Evolutionary conservation across 2,888 invertebrate species (phyloP), one percentile per base, ranked within the genome.

Genomic region (Masnerella sp.): DNA sequence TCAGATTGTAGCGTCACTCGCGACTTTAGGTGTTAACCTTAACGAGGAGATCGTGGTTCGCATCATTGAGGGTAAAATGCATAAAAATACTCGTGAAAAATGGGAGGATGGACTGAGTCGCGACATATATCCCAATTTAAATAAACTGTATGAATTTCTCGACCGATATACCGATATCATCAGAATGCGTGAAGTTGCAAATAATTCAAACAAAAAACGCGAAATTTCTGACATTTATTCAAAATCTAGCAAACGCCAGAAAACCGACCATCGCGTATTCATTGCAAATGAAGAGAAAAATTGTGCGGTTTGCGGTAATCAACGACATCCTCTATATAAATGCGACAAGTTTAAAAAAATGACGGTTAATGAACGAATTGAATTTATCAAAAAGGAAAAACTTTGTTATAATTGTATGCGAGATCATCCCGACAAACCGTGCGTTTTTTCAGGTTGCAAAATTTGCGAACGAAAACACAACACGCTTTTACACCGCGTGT

Each of bases 11-110:
- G 64, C 54, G 0, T 30, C 75, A 0, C 61, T 80, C 15, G 25
- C 42, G 8, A 28, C 74, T 0, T 32, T 81, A 12, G 70, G 70
- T 0, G 67, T 75, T 0, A 54, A 64, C 0, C n/a, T 58, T 1
- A 64, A 73, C 42, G 74, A 76, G n/a, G 74, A 77, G 2, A 51
- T 80, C 0, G 1, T 77, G 0, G 61, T 78, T 0, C 65, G 67
- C 18, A 40, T 80, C 5, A 17, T 80, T 7, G 62, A 74, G 12
- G 54, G 30, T 1, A 78, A 80, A 67, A 38, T 81, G 42, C 76
- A 79, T 9, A 34, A 32, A 11, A 11, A 5, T 3, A 77, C 76
- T 0, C 28, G 30, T 0, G 52, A 74, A 9, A 75, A 75, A 28
- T 80, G 79, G 78, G 49, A 67, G 18, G 38, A 45, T 2, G 22